phyloP scores from a whole-genome alignment of 2,888 invertebrate genomes.

The Trachelus troglodyta region DNA sequence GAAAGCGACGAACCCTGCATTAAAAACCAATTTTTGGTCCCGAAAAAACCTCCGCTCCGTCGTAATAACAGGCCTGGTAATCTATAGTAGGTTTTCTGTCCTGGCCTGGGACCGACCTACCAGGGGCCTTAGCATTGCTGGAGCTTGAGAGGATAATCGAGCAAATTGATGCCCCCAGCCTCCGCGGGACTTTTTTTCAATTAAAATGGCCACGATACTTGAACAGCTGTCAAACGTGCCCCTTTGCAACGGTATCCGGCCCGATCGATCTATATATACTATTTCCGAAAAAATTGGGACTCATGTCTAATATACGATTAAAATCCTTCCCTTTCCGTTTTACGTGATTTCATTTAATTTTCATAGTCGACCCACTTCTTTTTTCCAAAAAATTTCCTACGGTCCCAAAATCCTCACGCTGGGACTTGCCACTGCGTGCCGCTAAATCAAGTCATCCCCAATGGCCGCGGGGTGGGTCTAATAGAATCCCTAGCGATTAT shows the following conservation, averaged over 20 bases:
- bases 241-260: not conserved
- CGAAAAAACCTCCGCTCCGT: slow-evolving; percentile 61
- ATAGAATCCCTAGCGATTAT: slow-evolving; percentile 57
- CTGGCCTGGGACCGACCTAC: slow-evolving; percentile 41
- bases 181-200: slow-evolving; percentile 57
- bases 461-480: slow-evolving; percentile 38
- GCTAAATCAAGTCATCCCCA: slow-evolving; percentile 38
- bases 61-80: slow-evolving; percentile 65
- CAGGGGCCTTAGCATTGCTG: slow-evolving; percentile 13
- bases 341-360: not conserved
- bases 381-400: slow-evolving; percentile 9
- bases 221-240: slow-evolving; percentile 56
- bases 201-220: slow-evolving; percentile 49
- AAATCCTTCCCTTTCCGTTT: not conserved
- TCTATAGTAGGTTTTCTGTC: slow-evolving; percentile 65
- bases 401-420: too few species aligned
- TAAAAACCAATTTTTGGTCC: slow-evolving; percentile 66
- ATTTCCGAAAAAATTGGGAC: not conserved
- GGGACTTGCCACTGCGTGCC: slow-evolving; percentile 40
- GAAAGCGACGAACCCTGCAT: slow-evolving; percentile 62
- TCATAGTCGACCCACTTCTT: not conserved
- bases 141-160: slow-evolving; percentile 49
- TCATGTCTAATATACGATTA: too few species aligned
- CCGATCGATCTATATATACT: not conserved
- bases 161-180: slow-evolving; percentile 56